Conservation (phyloP, 2,888 invertebrate genomes). For the Hedychridium roseum region DNA sequence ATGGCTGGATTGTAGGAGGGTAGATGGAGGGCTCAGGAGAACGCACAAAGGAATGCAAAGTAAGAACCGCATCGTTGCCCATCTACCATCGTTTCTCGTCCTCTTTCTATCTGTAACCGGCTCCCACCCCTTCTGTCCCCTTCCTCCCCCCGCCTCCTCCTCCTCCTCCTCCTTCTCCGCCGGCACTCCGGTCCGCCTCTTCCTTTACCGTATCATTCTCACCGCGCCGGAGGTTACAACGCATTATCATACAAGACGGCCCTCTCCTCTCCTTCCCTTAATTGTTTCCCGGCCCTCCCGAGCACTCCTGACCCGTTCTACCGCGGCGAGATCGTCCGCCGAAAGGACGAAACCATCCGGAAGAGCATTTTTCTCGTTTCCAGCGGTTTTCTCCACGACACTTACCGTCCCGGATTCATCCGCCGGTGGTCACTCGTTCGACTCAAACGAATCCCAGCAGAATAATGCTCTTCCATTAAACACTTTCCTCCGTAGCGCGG, state of each 20-base stretch:
- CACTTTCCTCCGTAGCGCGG: no score
- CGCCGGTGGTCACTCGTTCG: constrained; percentile 45
- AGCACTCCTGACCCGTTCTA: constrained; percentile 16
- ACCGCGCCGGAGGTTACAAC: constrained; percentile 51
- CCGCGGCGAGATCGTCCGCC: constrained; percentile 26
- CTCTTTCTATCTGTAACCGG: constrained; percentile 19
- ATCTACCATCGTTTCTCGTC: constrained; percentile 15
- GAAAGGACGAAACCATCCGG: constrained; percentile 29
- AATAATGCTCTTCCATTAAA: no score
- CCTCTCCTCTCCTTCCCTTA: constrained; percentile 48
- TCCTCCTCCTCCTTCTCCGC: constrained; percentile 17
- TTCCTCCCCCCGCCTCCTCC: constrained; percentile 21
- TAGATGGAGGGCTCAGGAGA: constrained; percentile 49
- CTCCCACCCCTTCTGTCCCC: constrained; percentile 27
- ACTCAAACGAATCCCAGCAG: no score
- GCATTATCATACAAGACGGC: constrained; percentile 59
- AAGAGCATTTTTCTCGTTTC: constrained; percentile 30
- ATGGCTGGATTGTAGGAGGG: constrained; percentile 37
- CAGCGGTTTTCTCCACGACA: no score
- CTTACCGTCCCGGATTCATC: no score
- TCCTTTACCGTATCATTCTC: constrained; percentile 50
- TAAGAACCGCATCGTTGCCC: constrained; percentile 51
- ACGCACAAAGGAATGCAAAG: constrained; percentile 63
- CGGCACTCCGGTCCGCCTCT: constrained; percentile 31
- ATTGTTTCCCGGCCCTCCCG: constrained; percentile 47